Evolutionary conservation across 2,113 vertebrate genomes (phyloP).

Genomic region (Bambusicola thoracicus): DNA sequence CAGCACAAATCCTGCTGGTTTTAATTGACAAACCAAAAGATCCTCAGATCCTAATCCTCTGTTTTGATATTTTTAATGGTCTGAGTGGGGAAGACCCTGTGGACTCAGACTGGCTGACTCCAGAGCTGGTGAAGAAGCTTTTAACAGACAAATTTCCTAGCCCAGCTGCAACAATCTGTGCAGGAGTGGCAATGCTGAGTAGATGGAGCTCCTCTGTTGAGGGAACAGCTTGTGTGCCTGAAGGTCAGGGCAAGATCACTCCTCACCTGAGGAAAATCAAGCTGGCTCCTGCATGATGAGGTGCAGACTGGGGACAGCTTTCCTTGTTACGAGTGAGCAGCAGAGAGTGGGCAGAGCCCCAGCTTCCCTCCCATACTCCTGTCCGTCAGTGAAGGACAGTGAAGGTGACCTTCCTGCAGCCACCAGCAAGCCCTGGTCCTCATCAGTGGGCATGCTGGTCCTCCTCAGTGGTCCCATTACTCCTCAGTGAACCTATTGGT

Average conservation of each 20-base stretch:
- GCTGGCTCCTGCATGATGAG: neutral
- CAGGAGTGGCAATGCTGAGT: neutral
- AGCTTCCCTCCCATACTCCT: neutral
- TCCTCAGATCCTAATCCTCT: rapidly evolving
- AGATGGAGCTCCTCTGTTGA: neutral
- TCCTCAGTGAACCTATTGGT: neutral
- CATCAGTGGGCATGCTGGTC: neutral
- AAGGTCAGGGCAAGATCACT: neutral
- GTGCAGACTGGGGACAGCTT: neutral
- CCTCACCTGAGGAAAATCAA: neutral
- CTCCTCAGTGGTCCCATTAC: neutral
- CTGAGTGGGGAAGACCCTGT: neutral
- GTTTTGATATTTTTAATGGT: neutral
- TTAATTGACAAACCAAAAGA: neutral
- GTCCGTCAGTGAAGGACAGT: rapidly evolving
- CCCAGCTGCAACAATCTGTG: rapidly evolving
- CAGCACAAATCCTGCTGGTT: rapidly evolving
- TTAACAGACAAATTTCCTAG: rapidly evolving
- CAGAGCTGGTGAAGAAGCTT: neutral
- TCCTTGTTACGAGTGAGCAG: neutral
- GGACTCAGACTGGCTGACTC: neutral
- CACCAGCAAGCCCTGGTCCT: neutral
- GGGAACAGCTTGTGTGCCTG: conserved; percentile 3
- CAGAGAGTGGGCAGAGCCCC: neutral
- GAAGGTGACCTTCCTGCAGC: neutral